Base-by-base conservation (phyloP, 2,888 invertebrate species). In the Perdita meconis region DNA sequence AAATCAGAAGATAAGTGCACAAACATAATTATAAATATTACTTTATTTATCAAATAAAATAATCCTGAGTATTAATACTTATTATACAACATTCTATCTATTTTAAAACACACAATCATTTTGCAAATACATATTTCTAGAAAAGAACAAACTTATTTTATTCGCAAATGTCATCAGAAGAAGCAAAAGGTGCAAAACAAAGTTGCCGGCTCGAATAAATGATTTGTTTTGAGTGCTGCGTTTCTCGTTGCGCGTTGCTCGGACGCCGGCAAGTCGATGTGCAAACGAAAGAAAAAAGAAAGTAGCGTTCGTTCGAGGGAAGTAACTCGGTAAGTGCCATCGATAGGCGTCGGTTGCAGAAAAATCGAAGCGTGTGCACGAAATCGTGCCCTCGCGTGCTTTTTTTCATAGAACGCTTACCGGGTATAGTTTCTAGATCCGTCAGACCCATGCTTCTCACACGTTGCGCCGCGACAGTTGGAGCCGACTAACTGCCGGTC, bases 371-470 rank as follows among this genome's bases (percentile, higher is more conserved):
- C 12, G 42, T 42, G 78, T 71, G 78, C 69, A 12, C 51, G 6
- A 53, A 68, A 51, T 64, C 13, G 34, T 67, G 75, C 50, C 22
- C 22, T 24, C 66, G 12, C 34, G 79, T 75, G 77, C 26, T 2
- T 36, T 47, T 36, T 47, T 71, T 63, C 34, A 5, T 36, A 22
- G 38, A 61, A 44, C 8, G 38, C 85, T 90, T 90, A 90, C 90
- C 90, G 73, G 90, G 90, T 89, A 90, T 90, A 69, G 88, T 89
- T 76, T 90, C 90, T 78, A 90, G 88, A 78, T 90, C 90, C 67
- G 90, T 86, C 77, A 90, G 86, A 69, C 90, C 90, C 90, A 90
- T 90, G 85, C 84, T 90, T 83, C 30, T 30, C 30, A 82, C 85
- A 86, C 87, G 79, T 86, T 87, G 80, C 84, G 86, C 85, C 85